Evolutionary conservation across 2,113 vertebrate genomes (phyloP).

Genomic region (Artemisiospiza belli): DNA sequence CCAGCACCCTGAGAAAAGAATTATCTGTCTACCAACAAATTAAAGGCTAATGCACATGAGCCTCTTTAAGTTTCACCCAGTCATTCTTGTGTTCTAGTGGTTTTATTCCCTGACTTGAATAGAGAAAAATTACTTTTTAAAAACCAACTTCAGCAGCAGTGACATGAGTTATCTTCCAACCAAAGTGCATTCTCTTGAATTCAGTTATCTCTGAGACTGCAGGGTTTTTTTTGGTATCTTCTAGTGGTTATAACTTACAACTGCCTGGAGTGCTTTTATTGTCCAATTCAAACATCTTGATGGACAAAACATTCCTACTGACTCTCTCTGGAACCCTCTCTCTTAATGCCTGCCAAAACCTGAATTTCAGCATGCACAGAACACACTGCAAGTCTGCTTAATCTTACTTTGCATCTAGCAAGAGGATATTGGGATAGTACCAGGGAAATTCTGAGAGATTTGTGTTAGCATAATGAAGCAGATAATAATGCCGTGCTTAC

Average conservation of each 20-base stretch:
- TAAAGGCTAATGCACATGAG: constrained; percentile 20
- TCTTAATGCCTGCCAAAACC: not conserved
- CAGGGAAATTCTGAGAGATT: not conserved
- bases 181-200: constrained; percentile 30
- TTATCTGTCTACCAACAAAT: constrained; percentile 27
- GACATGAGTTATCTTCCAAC: constrained; percentile 54
- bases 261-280: constrained; percentile 56
- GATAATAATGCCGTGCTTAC: not conserved
- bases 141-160: constrained; percentile 5
- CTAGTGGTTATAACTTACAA: constrained; percentile 59
- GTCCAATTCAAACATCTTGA: constrained; percentile 49
- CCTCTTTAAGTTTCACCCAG: not conserved
- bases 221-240: not conserved
- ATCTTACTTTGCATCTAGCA: constrained; percentile 25
- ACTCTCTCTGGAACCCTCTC: constrained; percentile 13
- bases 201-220: constrained; percentile 50
- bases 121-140: constrained; percentile 59
- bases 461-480: not conserved
- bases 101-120: constrained; percentile 35
- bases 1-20: constrained; percentile 18
- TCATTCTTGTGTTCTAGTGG: constrained; percentile 44
- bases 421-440: not conserved
- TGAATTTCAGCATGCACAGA: not conserved
- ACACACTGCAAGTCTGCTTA: not conserved
- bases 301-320: constrained; percentile 53